Evolutionary conservation across 1,140 invertebrate species (phyloP).

Genomic region (Periplaneta americana): DNA sequence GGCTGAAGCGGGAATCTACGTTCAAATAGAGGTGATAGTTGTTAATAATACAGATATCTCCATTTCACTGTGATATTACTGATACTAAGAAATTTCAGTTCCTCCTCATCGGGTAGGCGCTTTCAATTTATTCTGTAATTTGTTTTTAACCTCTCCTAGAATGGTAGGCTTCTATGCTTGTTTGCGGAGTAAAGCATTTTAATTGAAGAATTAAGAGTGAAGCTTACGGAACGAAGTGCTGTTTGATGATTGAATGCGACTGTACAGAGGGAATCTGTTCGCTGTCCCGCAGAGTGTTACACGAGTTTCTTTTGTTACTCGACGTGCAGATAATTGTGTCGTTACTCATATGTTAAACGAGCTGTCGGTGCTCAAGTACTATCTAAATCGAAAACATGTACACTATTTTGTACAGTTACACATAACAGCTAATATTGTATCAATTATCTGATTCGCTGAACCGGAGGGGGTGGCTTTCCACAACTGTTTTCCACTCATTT

Average conservation of each 20-base stretch:
- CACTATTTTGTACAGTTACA: not conserved
- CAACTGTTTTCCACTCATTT: not conserved
- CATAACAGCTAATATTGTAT: not conserved
- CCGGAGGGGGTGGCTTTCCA: not conserved
- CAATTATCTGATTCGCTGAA: not conserved
- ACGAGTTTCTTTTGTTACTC: not conserved
- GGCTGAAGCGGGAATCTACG: no score
- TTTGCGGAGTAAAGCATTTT: no score
- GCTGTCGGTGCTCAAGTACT: not conserved
- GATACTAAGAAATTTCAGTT: no score
- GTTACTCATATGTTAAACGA: not conserved
- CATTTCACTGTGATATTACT: no score
- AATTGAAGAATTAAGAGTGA: no score
- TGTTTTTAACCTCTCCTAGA: no score
- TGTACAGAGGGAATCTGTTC: not conserved
- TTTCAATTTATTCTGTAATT: no score
- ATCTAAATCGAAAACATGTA: not conserved
- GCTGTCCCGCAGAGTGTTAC: not conserved
- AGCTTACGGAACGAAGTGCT: not conserved
- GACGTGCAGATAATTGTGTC: not conserved
- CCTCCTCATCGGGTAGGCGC: no score
- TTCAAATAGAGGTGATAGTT: no score
- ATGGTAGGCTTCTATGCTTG: no score
- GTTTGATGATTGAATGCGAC: not conserved
- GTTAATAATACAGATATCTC: no score